phyloP scores from a whole-genome alignment of 1,140 invertebrate species.

The Argopecten irradians region DNA sequence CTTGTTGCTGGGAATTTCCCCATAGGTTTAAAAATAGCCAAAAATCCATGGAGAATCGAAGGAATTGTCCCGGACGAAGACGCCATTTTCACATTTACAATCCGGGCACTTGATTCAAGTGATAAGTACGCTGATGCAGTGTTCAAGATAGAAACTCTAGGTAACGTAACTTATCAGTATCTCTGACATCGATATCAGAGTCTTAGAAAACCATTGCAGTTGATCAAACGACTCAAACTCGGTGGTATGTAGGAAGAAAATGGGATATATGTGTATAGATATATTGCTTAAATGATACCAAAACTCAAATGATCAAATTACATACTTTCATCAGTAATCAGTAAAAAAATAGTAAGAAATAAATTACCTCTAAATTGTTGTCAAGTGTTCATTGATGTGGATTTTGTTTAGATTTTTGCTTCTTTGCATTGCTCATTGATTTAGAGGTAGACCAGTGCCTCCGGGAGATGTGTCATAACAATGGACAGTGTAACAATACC shows the following conservation, averaged over 20 bases:
- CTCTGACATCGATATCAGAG: not conserved
- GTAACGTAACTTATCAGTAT: not conserved
- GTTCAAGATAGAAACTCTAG: conserved; percentile 52
- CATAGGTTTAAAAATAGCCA: conserved; percentile 39
- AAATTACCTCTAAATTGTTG: too few relatives aligned
- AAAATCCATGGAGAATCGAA: conserved; percentile 29
- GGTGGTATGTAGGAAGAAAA: too few relatives aligned
- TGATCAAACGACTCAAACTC: too few relatives aligned
- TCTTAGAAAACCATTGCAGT: too few relatives aligned
- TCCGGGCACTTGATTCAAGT: conserved; percentile 50
- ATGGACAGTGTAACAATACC: conserved; percentile 41
- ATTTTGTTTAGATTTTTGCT: too few relatives aligned
- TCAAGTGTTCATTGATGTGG: too few relatives aligned
- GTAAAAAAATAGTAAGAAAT: too few relatives aligned
- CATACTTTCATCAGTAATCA: too few relatives aligned
- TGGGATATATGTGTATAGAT: too few relatives aligned
- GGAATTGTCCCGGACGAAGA: conserved; percentile 53
- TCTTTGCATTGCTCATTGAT: too few relatives aligned
- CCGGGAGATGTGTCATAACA: conserved; percentile 40
- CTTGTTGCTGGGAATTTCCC: conserved; percentile 52
- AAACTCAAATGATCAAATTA: too few relatives aligned
- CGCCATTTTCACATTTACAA: conserved; percentile 50
- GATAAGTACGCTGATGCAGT: conserved; percentile 56
- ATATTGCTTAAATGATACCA: too few relatives aligned
- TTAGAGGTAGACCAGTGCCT: conserved; percentile 35